Conservation (phyloP, 2,797 vertebrate species). For the Phrynocephalus forsythii region DNA sequence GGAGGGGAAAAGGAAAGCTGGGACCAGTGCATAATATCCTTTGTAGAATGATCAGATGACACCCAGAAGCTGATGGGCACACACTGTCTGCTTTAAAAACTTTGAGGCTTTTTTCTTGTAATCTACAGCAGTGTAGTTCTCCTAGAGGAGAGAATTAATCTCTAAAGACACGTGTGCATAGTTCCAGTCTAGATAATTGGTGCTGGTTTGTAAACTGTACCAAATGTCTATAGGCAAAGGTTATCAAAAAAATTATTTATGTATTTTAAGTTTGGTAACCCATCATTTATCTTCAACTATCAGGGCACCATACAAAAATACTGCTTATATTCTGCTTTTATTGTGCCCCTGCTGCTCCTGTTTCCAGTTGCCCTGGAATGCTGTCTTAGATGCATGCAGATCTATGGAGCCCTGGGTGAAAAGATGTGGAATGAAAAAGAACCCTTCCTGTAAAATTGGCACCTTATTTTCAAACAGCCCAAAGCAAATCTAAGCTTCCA, state of each 20-base stretch:
- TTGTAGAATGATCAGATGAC: background rate
- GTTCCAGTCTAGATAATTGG: slow-evolving; percentile 46
- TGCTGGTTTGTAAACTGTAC: slow-evolving; percentile 52
- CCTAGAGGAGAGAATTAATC: background rate
- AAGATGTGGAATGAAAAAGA: background rate
- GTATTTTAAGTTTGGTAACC: background rate
- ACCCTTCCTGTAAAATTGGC: background rate
- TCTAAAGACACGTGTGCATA: background rate
- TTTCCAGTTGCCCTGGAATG: slow-evolving; percentile 21
- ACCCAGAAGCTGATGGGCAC: background rate
- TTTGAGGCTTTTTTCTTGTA: slow-evolving; percentile 12
- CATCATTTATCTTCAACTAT: background rate
- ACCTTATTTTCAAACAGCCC: background rate
- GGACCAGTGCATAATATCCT: background rate
- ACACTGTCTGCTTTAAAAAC: background rate
- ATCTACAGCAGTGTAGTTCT: background rate
- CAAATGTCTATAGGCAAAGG: slow-evolving; percentile 53
- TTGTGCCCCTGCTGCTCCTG: slow-evolving; percentile 4
- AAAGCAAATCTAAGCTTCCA: background rate
- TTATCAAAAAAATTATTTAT: slow-evolving; percentile 46
- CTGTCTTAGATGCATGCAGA: slow-evolving; percentile 28
- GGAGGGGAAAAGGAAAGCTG: background rate
- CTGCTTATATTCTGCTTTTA: background rate
- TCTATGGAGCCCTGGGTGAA: background rate
- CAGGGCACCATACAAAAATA: background rate